Base-by-base conservation (phyloP, 2,797 vertebrate species). In the Sebastes hubbsi region DNA sequence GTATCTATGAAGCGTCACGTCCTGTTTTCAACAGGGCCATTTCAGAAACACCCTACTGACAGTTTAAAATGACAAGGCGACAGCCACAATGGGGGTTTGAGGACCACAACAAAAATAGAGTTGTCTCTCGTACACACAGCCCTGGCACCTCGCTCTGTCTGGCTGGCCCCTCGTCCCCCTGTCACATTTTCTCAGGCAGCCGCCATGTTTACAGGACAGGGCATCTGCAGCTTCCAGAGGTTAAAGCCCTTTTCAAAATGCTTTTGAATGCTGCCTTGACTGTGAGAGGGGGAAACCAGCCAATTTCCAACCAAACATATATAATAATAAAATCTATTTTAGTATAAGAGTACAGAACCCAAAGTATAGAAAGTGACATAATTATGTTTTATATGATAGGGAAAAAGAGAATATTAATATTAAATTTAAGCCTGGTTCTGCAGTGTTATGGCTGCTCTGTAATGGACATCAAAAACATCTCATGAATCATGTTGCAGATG, bases 31-130 rank as follows among this genome's bases (percentile, higher is more conserved):
- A 85, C 63, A 7, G 68, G 72, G 68, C 61, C 63, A 54, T 85
- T 85, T 87, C 77, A 86, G 87, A 82, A 83, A 86, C 72, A 83
- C 54, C 69, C 65, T 34, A 52, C 76, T 87, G 92, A 90, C 85
- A 85, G 84, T 82, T 91, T 72, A 73, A 88, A 93, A 87, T 85
- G 84, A 89, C 81, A 84, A 74, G 88, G 82, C 24, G 77, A 84
- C 84, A 87, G 85, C 78, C 85, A 36, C 84, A 83, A 82, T 54
- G 78, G 89, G 89, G 77, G 75, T 79, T 77, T 80, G 79, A 83
- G 68, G 84, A 82, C 80, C 74, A 63, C 71, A 86, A 80, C 77
- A 80, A 83, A 91, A 87, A 90, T 62, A 84, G 61, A 83, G 75
- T 36, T 63, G 52, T 70, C 80, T 67, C 72, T 76, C 8, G 5